A percentile compares a stretch with the other conserved stretches of the same genome.
phyloP scores from a whole-genome alignment of 92 coral and sea anemone genomes.

The Ricordea florida region DNA sequence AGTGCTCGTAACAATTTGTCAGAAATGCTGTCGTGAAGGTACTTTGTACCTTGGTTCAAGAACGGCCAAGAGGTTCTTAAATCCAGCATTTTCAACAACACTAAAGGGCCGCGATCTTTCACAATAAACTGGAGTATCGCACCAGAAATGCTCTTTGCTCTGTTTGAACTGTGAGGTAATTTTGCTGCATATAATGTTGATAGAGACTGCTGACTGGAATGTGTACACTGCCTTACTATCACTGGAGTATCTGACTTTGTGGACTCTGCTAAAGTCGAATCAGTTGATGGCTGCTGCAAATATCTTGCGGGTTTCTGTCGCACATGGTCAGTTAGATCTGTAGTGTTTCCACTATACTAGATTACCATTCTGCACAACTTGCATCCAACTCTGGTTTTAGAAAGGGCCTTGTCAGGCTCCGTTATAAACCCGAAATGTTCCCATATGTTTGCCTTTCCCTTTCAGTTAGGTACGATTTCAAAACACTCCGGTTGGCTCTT shows the following conservation, averaged over 20 bases:
- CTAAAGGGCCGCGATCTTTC: constrained; percentile 38
- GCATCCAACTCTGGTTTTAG: no score
- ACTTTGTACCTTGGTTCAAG: constrained; percentile 38
- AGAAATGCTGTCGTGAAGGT: constrained; percentile 47
- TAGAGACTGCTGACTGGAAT: not conserved
- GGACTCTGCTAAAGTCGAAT: no score
- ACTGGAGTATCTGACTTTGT: no score
- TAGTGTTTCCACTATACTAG: constrained; percentile 1
- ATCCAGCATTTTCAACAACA: constrained; percentile 39
- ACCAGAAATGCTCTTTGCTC: constrained; percentile 8
- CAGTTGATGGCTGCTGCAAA: not conserved
- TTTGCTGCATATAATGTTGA: not conserved
- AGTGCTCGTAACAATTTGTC: constrained; percentile 45
- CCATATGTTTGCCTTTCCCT: constrained; percentile 1
- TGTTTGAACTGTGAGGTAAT: not conserved
- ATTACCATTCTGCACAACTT: no score
- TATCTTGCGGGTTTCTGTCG: not conserved
- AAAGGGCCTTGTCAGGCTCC: no score
- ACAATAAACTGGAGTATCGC: not conserved
- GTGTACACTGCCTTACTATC: not conserved
- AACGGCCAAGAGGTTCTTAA: constrained; percentile 16
- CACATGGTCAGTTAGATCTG: not conserved
- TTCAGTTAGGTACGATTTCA: constrained; percentile 5
- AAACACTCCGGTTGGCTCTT: no score
- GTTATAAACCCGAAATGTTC: no score